Evolutionary conservation across 2,113 vertebrate genomes (phyloP), one percentile per base, ranked within the genome.

Genomic region (Opisthocomus hoazin): DNA sequence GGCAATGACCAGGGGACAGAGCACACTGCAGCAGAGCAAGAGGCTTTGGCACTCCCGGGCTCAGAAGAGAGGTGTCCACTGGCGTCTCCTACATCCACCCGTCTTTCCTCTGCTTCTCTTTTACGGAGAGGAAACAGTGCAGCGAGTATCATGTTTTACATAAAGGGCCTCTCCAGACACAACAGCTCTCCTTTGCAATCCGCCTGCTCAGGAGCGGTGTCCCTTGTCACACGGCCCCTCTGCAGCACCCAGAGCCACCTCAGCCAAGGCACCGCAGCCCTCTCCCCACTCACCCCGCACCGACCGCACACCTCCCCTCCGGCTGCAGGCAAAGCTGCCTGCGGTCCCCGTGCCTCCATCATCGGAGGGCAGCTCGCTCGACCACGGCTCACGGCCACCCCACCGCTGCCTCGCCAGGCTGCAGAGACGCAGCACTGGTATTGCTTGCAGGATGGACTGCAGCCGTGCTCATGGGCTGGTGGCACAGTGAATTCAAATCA

Each of bases 281-380:
- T 37, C 58, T 64, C 21, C 63, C 56, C 56, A 8, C 11, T 17
- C 1, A 1, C 46, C 39, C 63, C 14, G 69, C 5, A 3, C 77
- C 23, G 12, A 43, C 20, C 2, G 2, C n/a, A 29, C 15, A 15
- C 22, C 12, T 22, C 18, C 41, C 75, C 66, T 34, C 39, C 2
- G 0, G 37, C 27, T 1, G 1, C 24, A 41, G 71, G 37, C 30
- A 6, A 32, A 17, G 51, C 29, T 54, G 69, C 4, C 2, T 2
- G 7, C 3, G 2, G 39, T 24, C 17, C 70, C 53, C 4, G 5
- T 10, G 60, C 50, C 20, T 21, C 36, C 10, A 2, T 8, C 4
- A 0, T 10, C 4, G 0, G 21, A 4, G 17, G 10, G 37, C 37
- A 24, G 58, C 21, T 57, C 2, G 1, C 12, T 37, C 15, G 2